Percentiles rank a stretch among this genome's conserved stretches.
Evolutionary conservation across 2,888 invertebrate genomes (phyloP).

Genomic region (Cremastinae sp.): DNA sequence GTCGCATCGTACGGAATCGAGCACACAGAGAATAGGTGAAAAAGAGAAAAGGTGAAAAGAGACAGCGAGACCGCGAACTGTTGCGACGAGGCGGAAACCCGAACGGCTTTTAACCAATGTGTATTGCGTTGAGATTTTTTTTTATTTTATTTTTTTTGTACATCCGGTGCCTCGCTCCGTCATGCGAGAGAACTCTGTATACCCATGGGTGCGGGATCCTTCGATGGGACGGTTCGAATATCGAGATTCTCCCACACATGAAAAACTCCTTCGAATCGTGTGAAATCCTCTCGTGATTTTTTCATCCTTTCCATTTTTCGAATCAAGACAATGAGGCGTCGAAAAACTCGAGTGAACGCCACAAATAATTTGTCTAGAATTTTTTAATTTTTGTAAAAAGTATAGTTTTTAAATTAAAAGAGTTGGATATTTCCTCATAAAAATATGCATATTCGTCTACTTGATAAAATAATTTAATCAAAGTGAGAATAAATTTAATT

Average conservation of each 20-base stretch:
- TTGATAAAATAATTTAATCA: no score
- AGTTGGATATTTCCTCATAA: no score
- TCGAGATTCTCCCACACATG: slow-evolving; percentile 7
- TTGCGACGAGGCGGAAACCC: slow-evolving; percentile 69
- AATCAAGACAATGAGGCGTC: no score
- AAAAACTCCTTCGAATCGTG: slow-evolving; percentile 14
- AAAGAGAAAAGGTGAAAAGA: slow-evolving; percentile 16
- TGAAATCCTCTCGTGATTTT: background rate
- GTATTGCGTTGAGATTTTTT: slow-evolving; percentile 49
- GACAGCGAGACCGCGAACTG: slow-evolving; percentile 58
- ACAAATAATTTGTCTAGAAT: no score
- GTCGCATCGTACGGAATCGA: slow-evolving; percentile 4
- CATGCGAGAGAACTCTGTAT: slow-evolving; percentile 14
- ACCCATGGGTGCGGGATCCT: slow-evolving; percentile 62
- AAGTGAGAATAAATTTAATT: no score
- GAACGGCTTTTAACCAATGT: slow-evolving; percentile 71
- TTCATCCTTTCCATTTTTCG: no score
- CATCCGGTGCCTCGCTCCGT: slow-evolving; percentile 50
- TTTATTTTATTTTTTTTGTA: slow-evolving; percentile 57
- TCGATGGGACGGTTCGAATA: slow-evolving; percentile 36
- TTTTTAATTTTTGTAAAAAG: no score
- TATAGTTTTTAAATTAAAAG: no score
- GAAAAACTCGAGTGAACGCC: background rate
- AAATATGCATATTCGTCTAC: no score
- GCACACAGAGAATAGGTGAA: slow-evolving; percentile 24